Percentiles rank a stretch among this genome's conserved stretches.
Evolutionary conservation across 2,113 vertebrate genomes (phyloP).

Genomic region (Oreotrochilus melanogaster): DNA sequence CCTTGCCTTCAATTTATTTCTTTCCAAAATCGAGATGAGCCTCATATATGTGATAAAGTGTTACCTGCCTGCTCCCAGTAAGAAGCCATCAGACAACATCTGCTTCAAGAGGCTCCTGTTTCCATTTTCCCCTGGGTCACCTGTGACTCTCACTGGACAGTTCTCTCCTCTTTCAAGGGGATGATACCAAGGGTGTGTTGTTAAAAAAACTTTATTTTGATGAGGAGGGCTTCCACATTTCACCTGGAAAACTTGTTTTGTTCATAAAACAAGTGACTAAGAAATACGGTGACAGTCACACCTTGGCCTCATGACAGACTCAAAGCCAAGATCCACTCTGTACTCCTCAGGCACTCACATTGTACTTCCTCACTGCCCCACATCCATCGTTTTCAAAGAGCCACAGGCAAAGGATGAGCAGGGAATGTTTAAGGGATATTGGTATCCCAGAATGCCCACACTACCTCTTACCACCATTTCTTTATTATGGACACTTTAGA

Average conservation of each 20-base stretch:
- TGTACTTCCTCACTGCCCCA: not conserved
- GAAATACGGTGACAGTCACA: not conserved
- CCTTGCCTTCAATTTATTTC: not conserved
- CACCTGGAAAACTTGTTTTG: not conserved
- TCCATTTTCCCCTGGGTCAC: not conserved
- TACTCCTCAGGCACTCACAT: fast-evolving
- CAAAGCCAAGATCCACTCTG: not conserved
- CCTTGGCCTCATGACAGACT: not conserved
- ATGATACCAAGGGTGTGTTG: not conserved
- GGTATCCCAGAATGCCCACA: not conserved
- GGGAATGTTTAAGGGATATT: not conserved
- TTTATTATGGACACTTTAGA: not conserved
- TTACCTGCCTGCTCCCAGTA: not conserved
- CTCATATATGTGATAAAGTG: not conserved
- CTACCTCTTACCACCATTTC: not conserved
- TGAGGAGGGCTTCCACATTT: not conserved
- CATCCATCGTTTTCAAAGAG: not conserved
- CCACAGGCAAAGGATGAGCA: not conserved
- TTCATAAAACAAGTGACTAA: not conserved
- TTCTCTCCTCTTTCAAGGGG: not conserved
- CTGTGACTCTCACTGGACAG: not conserved
- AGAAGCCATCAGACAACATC: not conserved
- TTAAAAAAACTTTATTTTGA: not conserved
- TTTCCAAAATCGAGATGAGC: not conserved
- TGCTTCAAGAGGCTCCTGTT: not conserved